phyloP scores from a whole-genome alignment of 2,113 vertebrate genomes.

The Ctenodactylus gundi region DNA sequence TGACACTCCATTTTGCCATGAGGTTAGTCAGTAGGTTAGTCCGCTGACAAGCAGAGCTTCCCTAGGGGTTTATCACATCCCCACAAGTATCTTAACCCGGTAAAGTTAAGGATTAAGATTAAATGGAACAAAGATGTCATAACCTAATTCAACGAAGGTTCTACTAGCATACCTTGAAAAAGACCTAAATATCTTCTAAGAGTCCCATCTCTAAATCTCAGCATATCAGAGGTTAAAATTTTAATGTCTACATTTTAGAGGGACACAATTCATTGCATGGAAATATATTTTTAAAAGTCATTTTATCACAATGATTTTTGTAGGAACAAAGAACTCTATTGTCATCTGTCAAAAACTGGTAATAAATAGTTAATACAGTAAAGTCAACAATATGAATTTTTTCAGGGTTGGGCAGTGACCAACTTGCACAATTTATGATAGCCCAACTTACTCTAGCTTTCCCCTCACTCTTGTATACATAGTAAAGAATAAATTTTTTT shows the following conservation, averaged over 20 bases:
- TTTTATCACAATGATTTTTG: slow-evolving; percentile 1
- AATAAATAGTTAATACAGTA: background rate
- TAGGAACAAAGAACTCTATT: background rate
- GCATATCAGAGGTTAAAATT: background rate
- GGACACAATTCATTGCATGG: background rate
- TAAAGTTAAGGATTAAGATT: background rate
- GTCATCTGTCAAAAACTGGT: background rate
- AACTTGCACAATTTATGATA: background rate
- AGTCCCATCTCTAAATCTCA: background rate
- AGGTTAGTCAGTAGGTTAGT: background rate
- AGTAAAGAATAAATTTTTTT: background rate
- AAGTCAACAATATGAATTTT: background rate
- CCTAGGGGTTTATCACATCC: background rate
- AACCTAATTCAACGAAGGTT: background rate
- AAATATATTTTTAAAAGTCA: background rate
- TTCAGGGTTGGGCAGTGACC: background rate
- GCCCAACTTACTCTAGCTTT: background rate
- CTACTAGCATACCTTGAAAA: background rate
- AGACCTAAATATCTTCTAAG: background rate
- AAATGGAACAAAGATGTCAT: background rate
- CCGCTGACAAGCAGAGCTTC: background rate
- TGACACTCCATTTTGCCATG: too few relatives aligned
- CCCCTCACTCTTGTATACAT: background rate
- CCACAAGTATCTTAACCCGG: background rate
- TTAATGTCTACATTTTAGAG: background rate